These are phyloP conservation scores for Rafetus swinhoei DNA, from an alignment of 2,113 vertebrate species.

Conservation along the genomic window DNA sequence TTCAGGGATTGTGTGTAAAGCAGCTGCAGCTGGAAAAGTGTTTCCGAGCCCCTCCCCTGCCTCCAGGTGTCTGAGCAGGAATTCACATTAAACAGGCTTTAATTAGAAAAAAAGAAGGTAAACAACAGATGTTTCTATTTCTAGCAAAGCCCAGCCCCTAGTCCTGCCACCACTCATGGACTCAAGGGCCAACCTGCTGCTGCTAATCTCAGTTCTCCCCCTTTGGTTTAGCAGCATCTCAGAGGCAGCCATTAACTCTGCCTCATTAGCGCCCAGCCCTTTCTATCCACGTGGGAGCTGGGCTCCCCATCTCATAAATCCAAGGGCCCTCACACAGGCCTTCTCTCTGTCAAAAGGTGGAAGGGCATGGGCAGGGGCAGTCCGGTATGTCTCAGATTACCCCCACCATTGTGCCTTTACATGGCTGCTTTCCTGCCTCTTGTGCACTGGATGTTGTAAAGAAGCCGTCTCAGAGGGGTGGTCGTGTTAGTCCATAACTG, in stretches of 20 bases:
- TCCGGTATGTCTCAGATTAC: no score
- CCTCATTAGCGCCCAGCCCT: no score
- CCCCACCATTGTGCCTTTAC: neutral
- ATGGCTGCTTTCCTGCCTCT: neutral
- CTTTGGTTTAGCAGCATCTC: no score
- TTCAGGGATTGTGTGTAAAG: neutral
- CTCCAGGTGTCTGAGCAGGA: neutral
- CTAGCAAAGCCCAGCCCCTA: neutral
- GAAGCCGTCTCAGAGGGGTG: no score
- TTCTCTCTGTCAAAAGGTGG: no score
- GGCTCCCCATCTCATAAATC: no score
- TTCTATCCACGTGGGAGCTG: no score
- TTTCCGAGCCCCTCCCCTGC: rapidly evolving
- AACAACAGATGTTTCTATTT: neutral
- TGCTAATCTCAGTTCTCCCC: neutral
- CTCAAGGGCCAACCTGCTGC: neutral
- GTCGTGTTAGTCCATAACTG: no score
- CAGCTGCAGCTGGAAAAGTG: neutral
- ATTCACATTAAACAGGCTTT: neutral
- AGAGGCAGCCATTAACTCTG: no score
- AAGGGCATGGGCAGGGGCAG: no score
- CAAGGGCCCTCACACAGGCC: no score
- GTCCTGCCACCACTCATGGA: neutral
- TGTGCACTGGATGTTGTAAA: neutral
- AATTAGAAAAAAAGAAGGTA: neutral